Evolutionary conservation across 2,113 vertebrate genomes (phyloP).

Genomic region (Gymnogyps californianus): DNA sequence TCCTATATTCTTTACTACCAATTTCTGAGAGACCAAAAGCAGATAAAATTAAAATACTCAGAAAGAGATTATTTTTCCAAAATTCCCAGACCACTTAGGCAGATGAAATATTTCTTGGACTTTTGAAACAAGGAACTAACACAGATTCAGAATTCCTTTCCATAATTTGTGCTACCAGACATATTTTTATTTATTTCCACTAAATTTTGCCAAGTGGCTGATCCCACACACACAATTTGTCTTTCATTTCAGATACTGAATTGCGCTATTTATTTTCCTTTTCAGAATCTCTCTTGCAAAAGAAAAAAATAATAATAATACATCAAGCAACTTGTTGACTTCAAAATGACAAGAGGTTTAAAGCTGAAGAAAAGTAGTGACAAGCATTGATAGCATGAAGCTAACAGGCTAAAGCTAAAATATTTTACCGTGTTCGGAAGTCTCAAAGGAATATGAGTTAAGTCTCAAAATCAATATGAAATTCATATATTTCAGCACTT

Average conservation of each 20-base stretch:
- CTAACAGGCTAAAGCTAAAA: not conserved
- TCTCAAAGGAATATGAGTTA: not conserved
- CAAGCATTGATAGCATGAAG: not conserved
- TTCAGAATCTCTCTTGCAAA: not conserved
- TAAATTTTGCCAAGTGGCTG: not conserved
- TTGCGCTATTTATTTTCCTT: not conserved
- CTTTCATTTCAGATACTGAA: not conserved
- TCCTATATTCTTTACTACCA: not conserved
- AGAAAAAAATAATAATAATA: not conserved
- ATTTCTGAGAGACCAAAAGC: not conserved
- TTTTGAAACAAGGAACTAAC: not conserved
- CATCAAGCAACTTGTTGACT: not conserved
- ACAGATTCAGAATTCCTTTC: not conserved
- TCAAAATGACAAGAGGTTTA: not conserved
- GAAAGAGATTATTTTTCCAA: not conserved
- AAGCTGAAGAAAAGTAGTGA: not conserved
- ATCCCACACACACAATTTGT: not conserved
- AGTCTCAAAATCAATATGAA: not conserved
- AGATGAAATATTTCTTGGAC: not conserved
- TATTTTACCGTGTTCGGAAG: not conserved
- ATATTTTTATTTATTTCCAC: not conserved
- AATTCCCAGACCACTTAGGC: not conserved
- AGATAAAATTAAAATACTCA: not conserved
- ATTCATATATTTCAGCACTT: not conserved
- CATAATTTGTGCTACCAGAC: not conserved